A percentile compares a stretch with the other conserved stretches of the same genome.
Evolutionary conservation across 2,113 vertebrate genomes (phyloP).

Genomic region (Haplochromis vanheusdeni): DNA sequence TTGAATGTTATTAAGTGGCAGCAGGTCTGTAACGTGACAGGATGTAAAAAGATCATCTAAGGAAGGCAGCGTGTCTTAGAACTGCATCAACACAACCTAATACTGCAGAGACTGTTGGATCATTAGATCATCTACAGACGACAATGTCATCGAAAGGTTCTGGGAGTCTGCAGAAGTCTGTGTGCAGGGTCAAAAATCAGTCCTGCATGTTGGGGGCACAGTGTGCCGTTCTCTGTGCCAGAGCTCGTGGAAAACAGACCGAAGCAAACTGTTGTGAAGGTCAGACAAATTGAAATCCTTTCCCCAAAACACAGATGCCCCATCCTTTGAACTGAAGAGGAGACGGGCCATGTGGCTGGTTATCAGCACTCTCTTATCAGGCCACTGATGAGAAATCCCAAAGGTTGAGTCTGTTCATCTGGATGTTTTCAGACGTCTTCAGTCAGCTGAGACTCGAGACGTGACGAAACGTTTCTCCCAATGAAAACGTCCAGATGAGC

Average conservation of each 20-base stretch:
- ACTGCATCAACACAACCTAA: neutral
- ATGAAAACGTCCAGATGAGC: neutral
- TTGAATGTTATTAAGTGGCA: neutral
- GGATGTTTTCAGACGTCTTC: neutral
- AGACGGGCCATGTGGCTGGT: neutral
- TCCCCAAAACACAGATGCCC: neutral
- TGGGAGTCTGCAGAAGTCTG: neutral
- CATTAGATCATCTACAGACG: neutral
- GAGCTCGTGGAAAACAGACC: neutral
- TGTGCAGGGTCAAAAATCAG: neutral
- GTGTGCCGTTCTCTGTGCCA: neutral
- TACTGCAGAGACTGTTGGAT: neutral
- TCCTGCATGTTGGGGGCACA: neutral
- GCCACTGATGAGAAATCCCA: neutral
- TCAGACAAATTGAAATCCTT: neutral
- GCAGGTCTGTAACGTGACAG: neutral
- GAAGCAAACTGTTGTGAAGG: neutral
- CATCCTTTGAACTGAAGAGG: neutral
- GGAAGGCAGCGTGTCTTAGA: neutral
- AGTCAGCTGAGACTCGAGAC: neutral
- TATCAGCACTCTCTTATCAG: neutral
- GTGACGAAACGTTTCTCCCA: neutral
- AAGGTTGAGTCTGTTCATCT: neutral
- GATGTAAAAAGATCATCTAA: neutral
- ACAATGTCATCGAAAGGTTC: neutral